Base-by-base conservation (phyloP, 2,888 invertebrate species). In the Homarus gammarus region DNA sequence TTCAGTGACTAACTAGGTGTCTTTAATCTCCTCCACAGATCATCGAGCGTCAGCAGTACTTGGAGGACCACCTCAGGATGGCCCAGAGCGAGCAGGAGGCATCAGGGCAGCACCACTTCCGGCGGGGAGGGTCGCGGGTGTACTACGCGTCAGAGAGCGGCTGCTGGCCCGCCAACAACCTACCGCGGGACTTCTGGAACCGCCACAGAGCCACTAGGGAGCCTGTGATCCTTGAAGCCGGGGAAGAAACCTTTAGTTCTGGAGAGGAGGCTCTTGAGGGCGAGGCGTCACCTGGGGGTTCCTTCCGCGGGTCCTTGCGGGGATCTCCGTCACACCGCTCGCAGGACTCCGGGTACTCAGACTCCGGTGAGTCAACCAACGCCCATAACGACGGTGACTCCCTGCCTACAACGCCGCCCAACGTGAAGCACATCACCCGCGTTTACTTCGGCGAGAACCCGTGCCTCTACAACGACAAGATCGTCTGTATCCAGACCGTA, bases 271-370 rank as follows among this genome's bases (percentile, higher is more conserved):
- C 77, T 22, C 22, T 49, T 22, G 83, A 88, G 56, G 79, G 87
- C 10, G 90, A 90, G 72, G 87, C 73, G 33, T 87, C 90, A 12
- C 87, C 87, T 12, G 87, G 56, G 15, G 87, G 90, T 5, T 87
- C 82, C 40, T 87, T 87, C 40, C 51, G 90, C 33, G 82, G 87
- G 40, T 87, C 81, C 27, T 56, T 83, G n/a, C 51, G 90, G 61
- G 90, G 91, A 0, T 90, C 88, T 10, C 91, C 90, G 18, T 88
- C 88, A 15, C 90, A 90, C 27, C 82, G 92, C n/a, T 91, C 91
- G 1, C 92, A 91, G 38, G 92, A 92, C 79, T 92, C 92, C 1
- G 92, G 92, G 12, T 92, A 91, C 44, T 92, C 91, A 15, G 92
- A 92, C 86, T 91, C 91, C 1, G 91, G 92, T 5, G 92, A 92